Conservation (phyloP, 2,113 vertebrate species). For the Sapajus apella region DNA sequence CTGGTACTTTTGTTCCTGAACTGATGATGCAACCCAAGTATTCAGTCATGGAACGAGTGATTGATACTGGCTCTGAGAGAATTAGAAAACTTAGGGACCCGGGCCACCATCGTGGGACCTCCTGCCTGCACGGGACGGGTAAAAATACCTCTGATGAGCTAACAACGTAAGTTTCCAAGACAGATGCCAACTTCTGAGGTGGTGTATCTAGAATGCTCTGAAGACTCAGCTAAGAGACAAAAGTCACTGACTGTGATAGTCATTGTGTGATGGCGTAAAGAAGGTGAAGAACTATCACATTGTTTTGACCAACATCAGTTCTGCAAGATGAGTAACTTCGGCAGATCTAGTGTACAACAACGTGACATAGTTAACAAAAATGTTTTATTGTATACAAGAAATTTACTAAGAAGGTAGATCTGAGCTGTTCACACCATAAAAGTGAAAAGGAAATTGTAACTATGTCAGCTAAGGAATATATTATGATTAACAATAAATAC, state of each 20-base stretch:
- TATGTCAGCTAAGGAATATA: not conserved
- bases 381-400: not conserved
- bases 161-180: not conserved
- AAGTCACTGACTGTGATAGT: not conserved
- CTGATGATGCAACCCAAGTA: not conserved
- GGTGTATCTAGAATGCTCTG: not conserved
- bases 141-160: not conserved
- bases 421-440: no score
- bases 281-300: not conserved
- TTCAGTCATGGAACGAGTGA: not conserved
- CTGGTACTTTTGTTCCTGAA: not conserved
- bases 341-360: not conserved
- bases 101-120: no score
- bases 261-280: not conserved
- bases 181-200: rapidly evolving
- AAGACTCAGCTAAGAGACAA: not conserved
- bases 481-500: no score
- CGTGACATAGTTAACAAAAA: not conserved
- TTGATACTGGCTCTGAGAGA: not conserved
- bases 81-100: not conserved
- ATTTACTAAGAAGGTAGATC: no score
- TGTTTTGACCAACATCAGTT: not conserved
- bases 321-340: not conserved
- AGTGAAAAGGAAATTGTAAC: no score
- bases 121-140: rapidly evolving